Conservation (phyloP, 2,888 invertebrate genomes). For the Platycheirus rosarum region DNA sequence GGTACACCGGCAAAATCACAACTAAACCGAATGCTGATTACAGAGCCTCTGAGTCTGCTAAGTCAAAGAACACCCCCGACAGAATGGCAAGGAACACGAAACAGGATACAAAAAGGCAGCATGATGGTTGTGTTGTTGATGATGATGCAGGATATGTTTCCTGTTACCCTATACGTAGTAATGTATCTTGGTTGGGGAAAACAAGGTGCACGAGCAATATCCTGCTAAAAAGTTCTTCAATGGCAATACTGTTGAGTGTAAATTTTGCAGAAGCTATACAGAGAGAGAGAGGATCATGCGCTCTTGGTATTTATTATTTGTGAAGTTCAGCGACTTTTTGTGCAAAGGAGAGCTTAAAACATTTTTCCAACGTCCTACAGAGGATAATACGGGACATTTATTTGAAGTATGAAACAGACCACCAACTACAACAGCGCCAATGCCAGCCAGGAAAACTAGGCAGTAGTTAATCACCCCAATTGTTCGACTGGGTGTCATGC, state of each 20-base stretch:
- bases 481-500: slow-evolving; percentile 73
- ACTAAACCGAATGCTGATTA: slow-evolving; percentile 69
- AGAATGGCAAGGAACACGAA: slow-evolving; percentile 53
- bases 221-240: slow-evolving; percentile 4
- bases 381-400: slow-evolving; percentile 37
- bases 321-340: slow-evolving; percentile 25
- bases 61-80: slow-evolving; percentile 41
- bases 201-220: slow-evolving; percentile 26
- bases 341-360: slow-evolving; percentile 1
- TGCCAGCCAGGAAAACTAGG: slow-evolving; percentile 35
- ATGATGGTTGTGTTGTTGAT: slow-evolving; percentile 50
- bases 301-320: slow-evolving; percentile 7
- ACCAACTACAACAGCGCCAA: slow-evolving; percentile 30
- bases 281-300: slow-evolving; percentile 53
- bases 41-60: slow-evolving; percentile 66
- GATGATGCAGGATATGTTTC: slow-evolving; percentile 65
- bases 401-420: slow-evolving; percentile 30
- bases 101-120: slow-evolving; percentile 54
- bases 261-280: slow-evolving; percentile 36
- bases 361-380: slow-evolving; percentile 19
- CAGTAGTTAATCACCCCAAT: slow-evolving; percentile 74
- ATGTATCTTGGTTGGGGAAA: slow-evolving; percentile 22
- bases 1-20: slow-evolving; percentile 73
- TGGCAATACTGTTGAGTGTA: slow-evolving; percentile 50
- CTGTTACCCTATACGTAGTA: slow-evolving; percentile 39